Base-by-base conservation (phyloP, 2,888 invertebrate species). In the Brenthis daphne region DNA sequence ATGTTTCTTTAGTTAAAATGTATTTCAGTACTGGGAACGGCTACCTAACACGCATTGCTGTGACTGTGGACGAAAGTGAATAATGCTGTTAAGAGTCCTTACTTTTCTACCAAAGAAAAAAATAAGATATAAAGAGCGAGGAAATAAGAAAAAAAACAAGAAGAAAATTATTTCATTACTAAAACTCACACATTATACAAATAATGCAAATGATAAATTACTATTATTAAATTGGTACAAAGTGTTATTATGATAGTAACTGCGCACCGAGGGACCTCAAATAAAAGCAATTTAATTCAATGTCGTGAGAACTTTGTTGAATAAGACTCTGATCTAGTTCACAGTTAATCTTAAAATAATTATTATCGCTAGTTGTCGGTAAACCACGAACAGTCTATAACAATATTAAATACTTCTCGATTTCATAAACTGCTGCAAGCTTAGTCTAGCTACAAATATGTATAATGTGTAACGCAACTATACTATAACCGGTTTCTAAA, bases 241-340 rank as follows among this genome's bases (percentile, higher is more conserved):
- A 57, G 56, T 57, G 61, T 61, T 61, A 53, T 66, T 69, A 72
- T 55, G 65, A 57, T 65, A 43, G 57, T 63, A 65, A 50, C 57
- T 55, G 63, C 55, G 65, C 57, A 64, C 65, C 65, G 68, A 73
- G 77, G 75, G 76, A 75, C 78, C 75, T 79, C 78, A 83, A 86
- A 89, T 88, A 88, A 88, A 86, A 80, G 89, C 88, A 86, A 89
- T 89, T 89, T 85, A 78, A 81, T 85, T 85, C 90, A 91, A 90
- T 91, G 90, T 88, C 91, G 90, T 92, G 92, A 84, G 91, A 92
- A 89, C 82, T 74, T 64, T 77, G 84, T 84, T 85, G 88, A 81
- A 88, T 84, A 90, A 90, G 83, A 81, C 77, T 77, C 82, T 85
- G 84, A 86, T 87, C 92, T 87, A 89, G 89, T 90, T 90, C 87